These are phyloP conservation scores for Eretmochelys imbricata DNA, from an alignment of 2,113 vertebrate species.

Conservation along the genomic window DNA sequence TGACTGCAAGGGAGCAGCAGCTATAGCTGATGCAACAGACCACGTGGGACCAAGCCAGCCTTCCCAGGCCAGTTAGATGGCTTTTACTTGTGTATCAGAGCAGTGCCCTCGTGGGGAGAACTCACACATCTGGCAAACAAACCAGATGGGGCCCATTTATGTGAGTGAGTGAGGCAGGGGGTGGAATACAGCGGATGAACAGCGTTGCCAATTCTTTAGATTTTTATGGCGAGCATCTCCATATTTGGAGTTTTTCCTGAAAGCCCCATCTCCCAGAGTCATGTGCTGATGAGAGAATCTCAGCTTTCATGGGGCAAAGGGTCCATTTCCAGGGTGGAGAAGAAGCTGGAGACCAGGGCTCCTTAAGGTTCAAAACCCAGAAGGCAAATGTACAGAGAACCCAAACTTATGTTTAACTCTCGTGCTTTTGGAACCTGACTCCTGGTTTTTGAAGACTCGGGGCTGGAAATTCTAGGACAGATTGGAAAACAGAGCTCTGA, in stretches of 20 bases:
- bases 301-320: neutral
- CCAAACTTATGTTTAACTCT: neutral
- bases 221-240: neutral
- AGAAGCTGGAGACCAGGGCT: too few relatives aligned
- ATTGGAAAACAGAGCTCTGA: neutral
- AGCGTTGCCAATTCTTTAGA: neutral
- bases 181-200: neutral
- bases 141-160: too few relatives aligned
- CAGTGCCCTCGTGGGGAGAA: neutral
- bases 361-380: neutral
- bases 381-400: neutral
- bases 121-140: neutral
- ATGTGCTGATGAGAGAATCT: neutral
- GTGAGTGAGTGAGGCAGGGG: neutral
- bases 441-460: neutral
- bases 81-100: neutral
- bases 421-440: neutral
- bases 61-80: accelerated
- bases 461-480: too few relatives aligned
- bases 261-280: neutral
- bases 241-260: neutral
- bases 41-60: accelerated
- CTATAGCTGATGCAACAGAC: neutral
- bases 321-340: too few relatives aligned
- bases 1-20: neutral